Base-by-base conservation (phyloP, 1,140 invertebrate species). In the Leptestheria dahalacensis region DNA sequence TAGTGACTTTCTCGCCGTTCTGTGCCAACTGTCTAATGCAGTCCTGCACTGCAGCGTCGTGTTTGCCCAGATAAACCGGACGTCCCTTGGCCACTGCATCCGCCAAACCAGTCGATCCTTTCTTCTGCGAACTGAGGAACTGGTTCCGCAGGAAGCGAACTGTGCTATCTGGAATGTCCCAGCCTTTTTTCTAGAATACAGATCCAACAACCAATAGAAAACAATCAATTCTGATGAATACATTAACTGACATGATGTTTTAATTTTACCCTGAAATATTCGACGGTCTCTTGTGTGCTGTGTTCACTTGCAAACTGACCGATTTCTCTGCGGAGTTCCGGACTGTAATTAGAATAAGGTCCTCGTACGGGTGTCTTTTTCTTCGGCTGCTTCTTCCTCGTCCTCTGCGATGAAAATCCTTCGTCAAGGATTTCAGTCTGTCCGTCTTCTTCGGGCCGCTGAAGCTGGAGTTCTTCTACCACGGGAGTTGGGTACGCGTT, bases 101-200 rank as follows among this genome's bases (percentile, higher is more conserved):
- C n/a, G n/a, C n/a, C n/a, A n/a, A n/a, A n/a, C n/a, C n/a, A n/a
- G n/a, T 66, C 15, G 67, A 66, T 6, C 71, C 69, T 61, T 70
- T 63, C 25, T 63, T 48, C 56, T 66, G 65, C 52, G 71, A 69
- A 20, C 65, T 64, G 21, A 71, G 50, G 57, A 71, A 72, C 57
- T 70, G 71, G 58, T 73, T 68, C 62, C 67, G 68, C 18, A 72
- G 60, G 12, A 69, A 69, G 28, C 71, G 64, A 10, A 71, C 67
- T 20, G 71, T 73, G 56, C 70, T 72, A 60, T 72, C 70, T 2
- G 70, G 69, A 47, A 73, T 65, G n/a, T 71, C 67, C 67, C 68
- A 2, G 68, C 64, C 33, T 65, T 60, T 55, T 67, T 63, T 54
- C 65, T 54, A 24, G 25, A 21, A 51, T 23, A 25, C 25, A 18